Evolutionary conservation across 2,113 vertebrate genomes (phyloP).

Genomic region (Heptranchias perlo): DNA sequence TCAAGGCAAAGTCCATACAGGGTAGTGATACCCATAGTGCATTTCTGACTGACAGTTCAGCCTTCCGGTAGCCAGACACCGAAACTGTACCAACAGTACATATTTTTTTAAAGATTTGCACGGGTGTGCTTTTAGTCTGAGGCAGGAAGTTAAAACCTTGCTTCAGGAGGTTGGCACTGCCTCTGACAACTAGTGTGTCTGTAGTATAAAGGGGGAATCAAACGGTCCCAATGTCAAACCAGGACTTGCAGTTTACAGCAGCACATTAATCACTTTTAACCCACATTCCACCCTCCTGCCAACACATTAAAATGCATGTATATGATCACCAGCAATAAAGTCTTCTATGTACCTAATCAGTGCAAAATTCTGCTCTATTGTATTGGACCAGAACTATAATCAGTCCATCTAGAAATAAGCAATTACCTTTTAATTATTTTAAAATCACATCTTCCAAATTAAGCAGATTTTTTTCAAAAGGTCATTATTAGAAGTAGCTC

Average conservation of each 20-base stretch:
- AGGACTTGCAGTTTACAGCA: neutral
- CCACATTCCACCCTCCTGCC: neutral
- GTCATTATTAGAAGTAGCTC: neutral
- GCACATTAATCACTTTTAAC: neutral
- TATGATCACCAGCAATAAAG: neutral
- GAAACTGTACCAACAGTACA: neutral
- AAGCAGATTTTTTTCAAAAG: neutral
- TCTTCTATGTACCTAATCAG: neutral
- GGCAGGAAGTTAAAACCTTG: neutral
- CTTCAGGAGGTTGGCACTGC: constrained; percentile 7
- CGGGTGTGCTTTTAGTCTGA: constrained; percentile 7
- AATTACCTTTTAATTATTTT: neutral
- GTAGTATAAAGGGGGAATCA: neutral
- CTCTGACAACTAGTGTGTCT: neutral
- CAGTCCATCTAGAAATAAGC: neutral
- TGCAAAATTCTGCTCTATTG: neutral
- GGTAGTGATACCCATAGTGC: neutral
- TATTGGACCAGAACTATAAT: neutral
- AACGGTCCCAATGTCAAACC: neutral
- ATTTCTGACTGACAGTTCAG: neutral
- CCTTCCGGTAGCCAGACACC: neutral
- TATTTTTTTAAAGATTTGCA: neutral
- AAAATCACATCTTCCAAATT: neutral
- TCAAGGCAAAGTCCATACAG: neutral
- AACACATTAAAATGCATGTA: neutral